phyloP scores from a whole-genome alignment of 2,113 vertebrate species.

The Protobothrops flavoviridis region DNA sequence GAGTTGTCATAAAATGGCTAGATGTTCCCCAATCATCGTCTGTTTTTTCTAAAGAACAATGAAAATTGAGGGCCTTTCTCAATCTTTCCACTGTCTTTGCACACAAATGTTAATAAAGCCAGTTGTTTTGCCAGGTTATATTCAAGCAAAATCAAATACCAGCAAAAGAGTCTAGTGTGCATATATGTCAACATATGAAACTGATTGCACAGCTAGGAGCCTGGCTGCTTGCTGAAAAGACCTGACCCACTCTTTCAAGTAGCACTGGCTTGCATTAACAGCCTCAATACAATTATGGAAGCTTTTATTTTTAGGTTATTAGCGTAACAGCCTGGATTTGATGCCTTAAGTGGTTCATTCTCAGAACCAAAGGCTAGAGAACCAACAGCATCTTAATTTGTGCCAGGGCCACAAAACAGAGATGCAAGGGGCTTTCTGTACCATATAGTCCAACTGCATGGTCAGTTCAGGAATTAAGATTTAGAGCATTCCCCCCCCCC shows the following conservation, averaged over 20 bases:
- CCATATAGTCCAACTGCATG: background rate
- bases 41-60: background rate
- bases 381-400: background rate
- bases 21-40: background rate
- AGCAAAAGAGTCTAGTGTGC: background rate
- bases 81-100: background rate
- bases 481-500: background rate
- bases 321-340: background rate
- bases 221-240: background rate
- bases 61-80: background rate
- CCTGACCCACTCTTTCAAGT: constrained; percentile 4
- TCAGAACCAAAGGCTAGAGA: background rate
- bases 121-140: background rate
- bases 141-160: background rate
- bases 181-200: background rate
- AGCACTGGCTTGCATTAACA: background rate
- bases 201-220: constrained; percentile 22
- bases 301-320: background rate
- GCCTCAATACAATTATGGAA: background rate
- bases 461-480: background rate
- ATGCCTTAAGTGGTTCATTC: background rate
- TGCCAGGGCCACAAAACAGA: background rate
- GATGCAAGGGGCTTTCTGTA: background rate
- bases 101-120: constrained; percentile 6
- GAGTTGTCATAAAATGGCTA: background rate